Evolutionary conservation across 2,113 vertebrate genomes (phyloP).

Genomic region (Herpetotheres cachinnans): DNA sequence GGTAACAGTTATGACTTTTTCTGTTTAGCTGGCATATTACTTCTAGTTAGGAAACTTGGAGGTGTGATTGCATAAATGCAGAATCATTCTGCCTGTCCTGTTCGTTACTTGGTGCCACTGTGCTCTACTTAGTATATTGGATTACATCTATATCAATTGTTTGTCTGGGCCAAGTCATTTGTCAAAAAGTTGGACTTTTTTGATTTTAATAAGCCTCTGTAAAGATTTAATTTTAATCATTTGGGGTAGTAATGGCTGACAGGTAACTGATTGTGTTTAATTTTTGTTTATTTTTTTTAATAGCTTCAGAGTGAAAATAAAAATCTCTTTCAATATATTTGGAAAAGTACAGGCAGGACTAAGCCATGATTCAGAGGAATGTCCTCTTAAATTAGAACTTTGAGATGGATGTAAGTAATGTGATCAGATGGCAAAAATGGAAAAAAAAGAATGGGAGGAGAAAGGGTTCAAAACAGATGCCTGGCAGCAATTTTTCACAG

Average conservation of each 20-base stretch:
- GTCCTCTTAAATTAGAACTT: conserved; percentile 57
- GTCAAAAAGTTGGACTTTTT: neutral
- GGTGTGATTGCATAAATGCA: neutral
- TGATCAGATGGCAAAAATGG: conserved; percentile 53
- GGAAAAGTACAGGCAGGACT: neutral
- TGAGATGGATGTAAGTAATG: conserved; percentile 39
- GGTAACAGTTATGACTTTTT: neutral
- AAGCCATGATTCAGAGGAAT: conserved; percentile 35
- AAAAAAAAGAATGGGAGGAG: conserved; percentile 24
- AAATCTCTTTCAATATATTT: neutral
- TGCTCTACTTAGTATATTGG: neutral
- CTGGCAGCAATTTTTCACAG: conserved; percentile 23
- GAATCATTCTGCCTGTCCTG: neutral
- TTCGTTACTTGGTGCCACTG: neutral
- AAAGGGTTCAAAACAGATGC: conserved; percentile 51
- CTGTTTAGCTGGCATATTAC: neutral
- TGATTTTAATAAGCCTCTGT: neutral
- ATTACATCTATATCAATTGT: fast-evolving
- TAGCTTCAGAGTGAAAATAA: neutral
- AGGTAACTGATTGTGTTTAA: neutral
- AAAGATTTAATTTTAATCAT: neutral
- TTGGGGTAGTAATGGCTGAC: neutral
- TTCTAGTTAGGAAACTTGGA: neutral
- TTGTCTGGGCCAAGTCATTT: neutral
- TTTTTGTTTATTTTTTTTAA: neutral